phyloP scores from a whole-genome alignment of 2,113 vertebrate genomes.

The Odobenus rosmarus region DNA sequence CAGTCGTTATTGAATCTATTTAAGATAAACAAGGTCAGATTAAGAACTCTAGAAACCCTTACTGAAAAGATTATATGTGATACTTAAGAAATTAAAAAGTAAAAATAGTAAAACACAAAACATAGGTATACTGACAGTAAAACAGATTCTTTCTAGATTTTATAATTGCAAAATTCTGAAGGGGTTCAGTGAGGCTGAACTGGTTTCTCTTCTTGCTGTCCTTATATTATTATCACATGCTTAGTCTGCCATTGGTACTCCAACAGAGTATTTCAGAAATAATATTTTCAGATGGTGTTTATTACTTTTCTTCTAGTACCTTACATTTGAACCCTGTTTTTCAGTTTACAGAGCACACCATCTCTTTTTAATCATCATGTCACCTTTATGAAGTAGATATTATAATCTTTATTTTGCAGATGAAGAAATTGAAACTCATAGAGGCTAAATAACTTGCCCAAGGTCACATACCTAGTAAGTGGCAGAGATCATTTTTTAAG shows the following conservation, averaged over 20 bases:
- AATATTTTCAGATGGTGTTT: neutral
- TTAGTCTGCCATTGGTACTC: neutral
- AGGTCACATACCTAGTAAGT: neutral
- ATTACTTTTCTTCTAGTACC: neutral
- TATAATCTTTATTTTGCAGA: neutral
- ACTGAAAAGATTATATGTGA: neutral
- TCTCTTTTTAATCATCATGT: constrained; percentile 15
- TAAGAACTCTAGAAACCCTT: constrained; percentile 30
- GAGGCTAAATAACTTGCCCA: neutral
- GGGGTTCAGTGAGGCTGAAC: neutral
- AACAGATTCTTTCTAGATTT: constrained; percentile 31
- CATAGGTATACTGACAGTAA: constrained; percentile 15
- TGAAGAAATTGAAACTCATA: neutral
- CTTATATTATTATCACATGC: neutral
- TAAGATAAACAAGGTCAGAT: constrained; percentile 49
- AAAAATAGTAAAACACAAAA: constrained; percentile 13
- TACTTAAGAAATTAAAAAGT: constrained; percentile 54
- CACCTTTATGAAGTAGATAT: neutral
- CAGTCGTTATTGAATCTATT: constrained; percentile 30
- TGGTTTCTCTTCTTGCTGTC: constrained; percentile 1
- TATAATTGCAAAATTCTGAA: constrained; percentile 10
- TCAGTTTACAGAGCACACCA: neutral
- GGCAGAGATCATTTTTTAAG: constrained; percentile 2
- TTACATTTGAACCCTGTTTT: constrained; percentile 3
- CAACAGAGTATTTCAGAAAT: constrained; percentile 25